These are phyloP conservation scores for Stegodyphus mimosarum DNA, from an alignment of 1,140 invertebrate genomes.

Conservation along the genomic window DNA sequence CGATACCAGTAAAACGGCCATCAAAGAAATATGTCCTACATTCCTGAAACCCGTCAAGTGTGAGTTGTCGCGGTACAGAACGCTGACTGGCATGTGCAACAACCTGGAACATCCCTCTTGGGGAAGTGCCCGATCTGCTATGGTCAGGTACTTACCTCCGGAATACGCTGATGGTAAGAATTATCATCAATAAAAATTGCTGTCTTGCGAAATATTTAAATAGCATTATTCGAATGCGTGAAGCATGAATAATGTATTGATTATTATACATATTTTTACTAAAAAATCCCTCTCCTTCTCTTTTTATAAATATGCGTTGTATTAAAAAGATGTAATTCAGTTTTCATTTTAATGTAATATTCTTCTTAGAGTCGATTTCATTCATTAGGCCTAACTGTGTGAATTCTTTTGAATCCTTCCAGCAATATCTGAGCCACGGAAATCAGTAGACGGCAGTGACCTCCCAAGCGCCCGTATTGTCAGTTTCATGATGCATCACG, in stretches of 20 bases:
- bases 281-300: too few species aligned
- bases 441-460: slow-evolving; percentile 73
- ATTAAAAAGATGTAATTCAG: too few species aligned
- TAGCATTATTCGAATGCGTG: too few species aligned
- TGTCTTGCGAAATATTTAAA: too few species aligned
- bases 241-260: too few species aligned
- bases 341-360: too few species aligned
- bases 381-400: neutral
- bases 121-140: slow-evolving; percentile 87
- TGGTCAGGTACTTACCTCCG: slow-evolving; percentile 69
- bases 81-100: slow-evolving; percentile 91
- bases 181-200: too few species aligned
- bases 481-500: slow-evolving; percentile 88
- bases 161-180: slow-evolving; percentile 70
- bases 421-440: slow-evolving; percentile 27
- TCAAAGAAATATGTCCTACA: slow-evolving; percentile 87
- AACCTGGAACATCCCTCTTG: slow-evolving; percentile 91
- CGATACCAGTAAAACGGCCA: slow-evolving; percentile 88
- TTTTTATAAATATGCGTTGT: too few species aligned
- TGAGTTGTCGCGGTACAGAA: slow-evolving; percentile 69
- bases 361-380: neutral
- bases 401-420: slow-evolving; percentile 1
- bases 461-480: slow-evolving; percentile 85
- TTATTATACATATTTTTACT: too few species aligned
- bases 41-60: slow-evolving; percentile 89